phyloP scores from a whole-genome alignment of 2,797 vertebrate species.

The Luscinia luscinia region DNA sequence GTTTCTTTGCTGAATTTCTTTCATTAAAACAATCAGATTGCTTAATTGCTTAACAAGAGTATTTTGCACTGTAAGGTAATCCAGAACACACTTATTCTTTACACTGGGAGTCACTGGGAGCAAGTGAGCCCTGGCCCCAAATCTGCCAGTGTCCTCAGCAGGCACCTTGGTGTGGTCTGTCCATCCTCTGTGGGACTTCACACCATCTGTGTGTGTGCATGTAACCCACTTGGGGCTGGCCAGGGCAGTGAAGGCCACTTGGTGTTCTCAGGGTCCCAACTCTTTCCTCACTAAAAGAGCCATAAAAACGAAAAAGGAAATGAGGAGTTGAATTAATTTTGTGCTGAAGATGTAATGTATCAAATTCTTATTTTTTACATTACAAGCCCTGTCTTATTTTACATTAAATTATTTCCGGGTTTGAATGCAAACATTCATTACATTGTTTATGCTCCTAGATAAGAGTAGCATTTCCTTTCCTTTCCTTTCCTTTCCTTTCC shows the following conservation, averaged over 20 bases:
- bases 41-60: neutral
- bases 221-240: neutral
- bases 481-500: neutral
- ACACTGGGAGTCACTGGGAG: neutral
- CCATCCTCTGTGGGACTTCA: neutral
- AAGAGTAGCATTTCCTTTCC: neutral
- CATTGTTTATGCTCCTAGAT: neutral
- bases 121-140: neutral
- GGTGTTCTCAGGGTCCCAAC: neutral
- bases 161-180: too few species aligned
- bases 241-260: neutral
- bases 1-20: neutral
- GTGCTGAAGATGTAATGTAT: neutral
- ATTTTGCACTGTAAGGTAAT: neutral
- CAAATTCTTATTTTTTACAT: neutral
- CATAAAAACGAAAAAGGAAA: neutral
- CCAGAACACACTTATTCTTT: neutral
- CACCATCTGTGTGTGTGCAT: fast-evolving
- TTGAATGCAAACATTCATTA: neutral
- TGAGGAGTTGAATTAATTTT: neutral
- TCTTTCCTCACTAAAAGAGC: neutral
- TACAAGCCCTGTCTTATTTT: neutral
- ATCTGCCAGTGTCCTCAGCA: neutral
- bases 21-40: neutral
- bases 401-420: neutral